Evolutionary conservation across 1,140 invertebrate species (phyloP).

Genomic region (Coboldia fuscipes): DNA sequence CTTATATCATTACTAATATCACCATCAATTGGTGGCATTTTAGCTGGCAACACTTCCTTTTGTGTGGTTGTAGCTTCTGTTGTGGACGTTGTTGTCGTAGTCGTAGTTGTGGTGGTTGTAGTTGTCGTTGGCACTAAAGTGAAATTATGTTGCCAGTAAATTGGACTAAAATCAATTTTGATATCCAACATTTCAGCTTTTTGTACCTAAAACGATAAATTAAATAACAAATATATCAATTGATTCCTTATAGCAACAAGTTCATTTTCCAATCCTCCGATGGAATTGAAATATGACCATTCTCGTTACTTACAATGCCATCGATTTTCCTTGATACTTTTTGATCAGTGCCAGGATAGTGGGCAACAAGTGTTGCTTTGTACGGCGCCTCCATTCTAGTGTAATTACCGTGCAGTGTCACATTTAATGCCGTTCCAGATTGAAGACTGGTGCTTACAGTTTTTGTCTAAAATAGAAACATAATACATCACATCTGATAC

Average conservation of each 20-base stretch:
- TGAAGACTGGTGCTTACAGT: constrained; percentile 21
- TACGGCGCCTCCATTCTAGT: constrained; percentile 50
- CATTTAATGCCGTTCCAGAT: constrained; percentile 56
- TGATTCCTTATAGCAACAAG: background rate
- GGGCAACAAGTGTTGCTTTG: constrained; percentile 39
- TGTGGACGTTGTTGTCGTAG: constrained; percentile 34
- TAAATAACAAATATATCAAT: no score
- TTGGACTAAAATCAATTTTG: constrained; percentile 37
- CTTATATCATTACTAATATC: background rate
- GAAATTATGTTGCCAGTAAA: constrained; percentile 50
- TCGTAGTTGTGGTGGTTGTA: constrained; percentile 45
- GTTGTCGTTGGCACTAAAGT: constrained; percentile 54
- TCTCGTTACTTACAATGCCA: constrained; percentile 9
- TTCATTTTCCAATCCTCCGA: background rate
- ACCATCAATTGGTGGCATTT: background rate
- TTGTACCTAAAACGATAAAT: constrained; percentile 11
- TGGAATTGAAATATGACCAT: background rate
- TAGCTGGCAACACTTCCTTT: constrained; percentile 12
- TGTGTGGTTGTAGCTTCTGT: constrained; percentile 27
- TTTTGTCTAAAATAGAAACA: constrained; percentile 10
- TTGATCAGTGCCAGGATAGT: constrained; percentile 34
- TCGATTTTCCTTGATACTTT: constrained; percentile 16
- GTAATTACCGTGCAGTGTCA: constrained; percentile 46
- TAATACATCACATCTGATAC: no score
- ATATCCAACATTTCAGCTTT: constrained; percentile 45